Evolutionary conservation across 2,797 vertebrate genomes (phyloP).

Genomic region (Argyrosomus regius): DNA sequence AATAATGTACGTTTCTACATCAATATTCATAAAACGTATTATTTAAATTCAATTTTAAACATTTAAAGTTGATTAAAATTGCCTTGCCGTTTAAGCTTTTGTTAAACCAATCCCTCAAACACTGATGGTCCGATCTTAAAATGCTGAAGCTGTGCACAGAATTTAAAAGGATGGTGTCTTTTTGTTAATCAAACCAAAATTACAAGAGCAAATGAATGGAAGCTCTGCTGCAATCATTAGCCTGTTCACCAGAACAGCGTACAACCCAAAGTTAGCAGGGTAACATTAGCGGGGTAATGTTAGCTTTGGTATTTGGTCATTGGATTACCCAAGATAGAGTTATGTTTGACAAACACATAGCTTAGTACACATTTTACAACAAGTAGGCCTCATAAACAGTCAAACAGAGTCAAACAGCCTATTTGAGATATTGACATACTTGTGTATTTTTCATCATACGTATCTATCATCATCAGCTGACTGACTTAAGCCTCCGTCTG

Average conservation of each 20-base stretch:
- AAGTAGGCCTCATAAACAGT: too few species aligned
- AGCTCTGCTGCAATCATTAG: neutral
- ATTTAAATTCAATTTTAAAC: slow-evolving; percentile 2
- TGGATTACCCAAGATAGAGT: too few species aligned
- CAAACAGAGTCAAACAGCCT: too few species aligned
- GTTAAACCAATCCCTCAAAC: neutral
- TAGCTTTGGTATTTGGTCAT: neutral
- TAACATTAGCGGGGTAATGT: neutral
- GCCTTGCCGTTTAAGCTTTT: neutral
- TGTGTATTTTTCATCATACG: too few species aligned
- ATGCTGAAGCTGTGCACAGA: neutral
- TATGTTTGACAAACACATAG: too few species aligned
- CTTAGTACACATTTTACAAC: too few species aligned
- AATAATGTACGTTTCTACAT: neutral
- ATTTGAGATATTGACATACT: too few species aligned
- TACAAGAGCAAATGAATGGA: neutral
- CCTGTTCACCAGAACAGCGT: neutral
- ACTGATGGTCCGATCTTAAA: neutral
- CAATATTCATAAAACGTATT: neutral
- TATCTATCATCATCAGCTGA: too few species aligned
- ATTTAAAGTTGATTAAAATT: neutral
- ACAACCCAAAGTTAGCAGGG: neutral
- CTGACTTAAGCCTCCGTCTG: neutral
- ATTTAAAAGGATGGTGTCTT: neutral
- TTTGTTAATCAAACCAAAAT: neutral